These are phyloP conservation scores for Platalea minor DNA, from an alignment of 2,797 vertebrate species.

Conservation along the genomic window DNA sequence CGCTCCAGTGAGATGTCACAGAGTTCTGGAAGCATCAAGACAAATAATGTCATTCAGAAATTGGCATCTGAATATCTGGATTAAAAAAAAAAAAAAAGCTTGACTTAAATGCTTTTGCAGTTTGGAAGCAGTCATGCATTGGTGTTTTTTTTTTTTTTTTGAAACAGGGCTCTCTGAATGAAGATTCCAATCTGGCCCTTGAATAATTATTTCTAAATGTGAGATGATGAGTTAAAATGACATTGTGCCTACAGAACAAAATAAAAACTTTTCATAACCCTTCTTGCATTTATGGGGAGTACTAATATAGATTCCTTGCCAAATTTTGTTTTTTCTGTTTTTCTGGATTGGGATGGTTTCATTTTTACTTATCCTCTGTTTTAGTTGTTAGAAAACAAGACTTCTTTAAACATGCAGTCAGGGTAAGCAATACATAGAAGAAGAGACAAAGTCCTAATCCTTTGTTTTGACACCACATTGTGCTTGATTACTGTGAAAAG, in stretches of 20 bases:
- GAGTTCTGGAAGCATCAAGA: background rate
- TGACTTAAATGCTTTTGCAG: background rate
- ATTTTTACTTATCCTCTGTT: background rate
- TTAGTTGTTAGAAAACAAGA: background rate
- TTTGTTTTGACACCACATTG: background rate
- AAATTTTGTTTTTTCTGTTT: background rate
- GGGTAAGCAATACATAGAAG: background rate
- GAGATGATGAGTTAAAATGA: background rate
- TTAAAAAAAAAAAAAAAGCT: background rate
- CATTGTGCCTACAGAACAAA: background rate
- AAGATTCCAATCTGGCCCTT: background rate
- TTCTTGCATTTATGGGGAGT: background rate
- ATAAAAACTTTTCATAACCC: background rate
- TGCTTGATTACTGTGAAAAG: background rate
- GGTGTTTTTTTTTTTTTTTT: background rate
- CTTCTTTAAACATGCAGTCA: background rate
- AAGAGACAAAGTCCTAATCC: background rate
- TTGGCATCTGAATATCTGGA: background rate
- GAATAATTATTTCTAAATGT: background rate
- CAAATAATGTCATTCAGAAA: background rate
- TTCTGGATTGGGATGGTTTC: background rate
- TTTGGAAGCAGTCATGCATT: background rate
- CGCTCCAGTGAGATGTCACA: background rate
- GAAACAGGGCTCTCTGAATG: background rate
- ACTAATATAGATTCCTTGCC: background rate